Conservation (phyloP, 2,888 invertebrate species). For the Apantesis nais region DNA sequence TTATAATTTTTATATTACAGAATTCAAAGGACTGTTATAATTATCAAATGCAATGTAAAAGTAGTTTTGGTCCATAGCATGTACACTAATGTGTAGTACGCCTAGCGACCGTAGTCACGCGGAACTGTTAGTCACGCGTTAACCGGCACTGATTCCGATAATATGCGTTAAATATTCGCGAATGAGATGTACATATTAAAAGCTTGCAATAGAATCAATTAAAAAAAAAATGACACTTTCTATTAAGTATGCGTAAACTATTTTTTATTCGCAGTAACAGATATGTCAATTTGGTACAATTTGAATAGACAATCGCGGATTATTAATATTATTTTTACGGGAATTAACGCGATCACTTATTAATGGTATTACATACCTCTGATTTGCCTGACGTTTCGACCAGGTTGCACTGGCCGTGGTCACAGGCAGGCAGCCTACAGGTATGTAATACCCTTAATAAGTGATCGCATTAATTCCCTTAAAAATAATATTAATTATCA, state of each 20-base stretch:
- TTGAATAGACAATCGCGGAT: background rate
- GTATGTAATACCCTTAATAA: too few species aligned
- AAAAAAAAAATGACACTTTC: background rate
- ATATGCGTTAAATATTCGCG: conserved; percentile 11
- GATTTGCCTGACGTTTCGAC: too few species aligned
- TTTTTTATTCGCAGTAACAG: background rate
- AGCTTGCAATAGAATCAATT: conserved; percentile 2
- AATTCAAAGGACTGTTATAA: background rate
- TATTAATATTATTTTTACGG: too few species aligned
- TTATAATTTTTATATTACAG: background rate
- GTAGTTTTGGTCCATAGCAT: conserved; percentile 9
- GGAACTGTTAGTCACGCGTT: conserved; percentile 34
- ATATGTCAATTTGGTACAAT: background rate
- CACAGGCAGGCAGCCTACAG: too few species aligned
- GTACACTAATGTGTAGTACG: conserved; percentile 11
- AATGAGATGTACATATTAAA: conserved; percentile 6
- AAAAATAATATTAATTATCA: too few species aligned
- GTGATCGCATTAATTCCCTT: too few species aligned
- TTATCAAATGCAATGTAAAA: background rate
- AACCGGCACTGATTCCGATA: conserved; percentile 11
- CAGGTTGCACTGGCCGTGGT: too few species aligned
- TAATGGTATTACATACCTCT: too few species aligned
- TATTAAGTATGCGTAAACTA: background rate
- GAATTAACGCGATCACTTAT: too few species aligned
- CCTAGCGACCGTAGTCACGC: conserved; percentile 30